These are phyloP conservation scores for Prenolepis imparis DNA, from an alignment of 2,888 invertebrate genomes.

Conservation along the genomic window DNA sequence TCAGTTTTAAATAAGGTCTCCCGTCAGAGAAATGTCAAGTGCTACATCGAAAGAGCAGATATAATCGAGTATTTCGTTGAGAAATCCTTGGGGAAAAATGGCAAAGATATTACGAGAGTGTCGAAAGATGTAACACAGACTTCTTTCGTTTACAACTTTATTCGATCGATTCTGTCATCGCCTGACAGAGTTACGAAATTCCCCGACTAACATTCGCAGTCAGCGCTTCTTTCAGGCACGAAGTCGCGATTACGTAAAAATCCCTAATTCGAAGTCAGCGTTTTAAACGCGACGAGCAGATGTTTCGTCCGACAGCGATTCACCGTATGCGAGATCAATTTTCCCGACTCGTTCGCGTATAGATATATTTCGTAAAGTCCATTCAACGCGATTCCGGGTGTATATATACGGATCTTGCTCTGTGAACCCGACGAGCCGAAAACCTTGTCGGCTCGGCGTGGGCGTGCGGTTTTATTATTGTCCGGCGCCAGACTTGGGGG, in stretches of 20 bases:
- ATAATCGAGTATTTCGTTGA: not conserved
- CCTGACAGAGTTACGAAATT: not conserved
- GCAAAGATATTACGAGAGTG: not conserved
- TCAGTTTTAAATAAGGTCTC: not conserved
- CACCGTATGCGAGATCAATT: slow-evolving; percentile 61
- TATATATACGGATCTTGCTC: slow-evolving; percentile 3
- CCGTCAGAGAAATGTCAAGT: not conserved
- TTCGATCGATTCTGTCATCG: not conserved
- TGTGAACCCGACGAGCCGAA: slow-evolving; percentile 60
- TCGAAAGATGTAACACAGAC: not conserved
- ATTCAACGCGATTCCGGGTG: slow-evolving; percentile 28
- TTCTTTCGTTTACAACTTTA: not conserved
- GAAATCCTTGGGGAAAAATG: not conserved
- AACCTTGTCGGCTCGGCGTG: slow-evolving; percentile 78
- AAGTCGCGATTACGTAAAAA: not conserved
- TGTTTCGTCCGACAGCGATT: slow-evolving; percentile 48
- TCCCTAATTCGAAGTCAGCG: not conserved
- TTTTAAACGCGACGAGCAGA: slow-evolving; percentile 46
- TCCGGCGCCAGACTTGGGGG: slow-evolving; percentile 80
- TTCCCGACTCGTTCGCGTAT: slow-evolving; percentile 12
- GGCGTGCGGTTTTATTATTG: slow-evolving; percentile 83
- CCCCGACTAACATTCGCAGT: not conserved
- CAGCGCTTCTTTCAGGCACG: not conserved
- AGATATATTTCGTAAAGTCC: slow-evolving; percentile 26
- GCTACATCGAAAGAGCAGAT: not conserved